A percentile compares a stretch with the other conserved stretches of the same genome.
Evolutionary conservation across 2,888 invertebrate species (phyloP).

Genomic region (Tanypteryx hageni): DNA sequence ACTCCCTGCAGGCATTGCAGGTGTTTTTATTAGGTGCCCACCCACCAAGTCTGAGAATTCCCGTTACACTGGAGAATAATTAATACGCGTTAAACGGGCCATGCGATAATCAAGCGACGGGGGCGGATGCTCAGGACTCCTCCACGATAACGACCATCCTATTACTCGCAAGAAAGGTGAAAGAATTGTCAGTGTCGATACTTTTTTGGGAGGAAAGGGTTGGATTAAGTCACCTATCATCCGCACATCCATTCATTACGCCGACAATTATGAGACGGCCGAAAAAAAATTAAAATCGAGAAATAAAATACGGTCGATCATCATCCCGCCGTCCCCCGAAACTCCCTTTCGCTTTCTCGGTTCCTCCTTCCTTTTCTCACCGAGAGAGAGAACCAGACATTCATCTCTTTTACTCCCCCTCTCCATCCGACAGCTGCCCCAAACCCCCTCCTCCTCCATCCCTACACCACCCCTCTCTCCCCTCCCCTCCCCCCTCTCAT

Average conservation of each 20-base stretch:
- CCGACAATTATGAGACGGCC: not conserved
- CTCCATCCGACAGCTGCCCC: not conserved
- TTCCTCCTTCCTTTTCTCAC: not conserved
- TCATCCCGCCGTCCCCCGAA: not conserved
- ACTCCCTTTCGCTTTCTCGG: not conserved
- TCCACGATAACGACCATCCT: not conserved
- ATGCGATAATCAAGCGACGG: too few species aligned
- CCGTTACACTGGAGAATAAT: too few species aligned
- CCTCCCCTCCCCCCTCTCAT: too few species aligned
- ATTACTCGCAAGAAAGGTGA: not conserved
- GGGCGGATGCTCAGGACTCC: not conserved
- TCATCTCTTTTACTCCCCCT: not conserved
- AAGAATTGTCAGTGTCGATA: too few species aligned
- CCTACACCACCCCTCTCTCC: not conserved
- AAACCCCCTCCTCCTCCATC: not conserved
- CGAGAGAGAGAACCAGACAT: not conserved
- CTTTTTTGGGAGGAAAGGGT: not conserved
- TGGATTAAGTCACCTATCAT: not conserved
- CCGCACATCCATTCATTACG: not conserved
- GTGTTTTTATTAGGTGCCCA: too few species aligned
- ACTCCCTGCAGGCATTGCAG: too few species aligned
- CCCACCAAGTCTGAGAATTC: too few species aligned
- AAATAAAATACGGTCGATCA: too few species aligned
- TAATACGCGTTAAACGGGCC: too few species aligned
- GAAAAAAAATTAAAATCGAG: not conserved